These are phyloP conservation scores for Tauraco erythrolophus DNA, from an alignment of 2,113 vertebrate genomes.

Conservation along the genomic window DNA sequence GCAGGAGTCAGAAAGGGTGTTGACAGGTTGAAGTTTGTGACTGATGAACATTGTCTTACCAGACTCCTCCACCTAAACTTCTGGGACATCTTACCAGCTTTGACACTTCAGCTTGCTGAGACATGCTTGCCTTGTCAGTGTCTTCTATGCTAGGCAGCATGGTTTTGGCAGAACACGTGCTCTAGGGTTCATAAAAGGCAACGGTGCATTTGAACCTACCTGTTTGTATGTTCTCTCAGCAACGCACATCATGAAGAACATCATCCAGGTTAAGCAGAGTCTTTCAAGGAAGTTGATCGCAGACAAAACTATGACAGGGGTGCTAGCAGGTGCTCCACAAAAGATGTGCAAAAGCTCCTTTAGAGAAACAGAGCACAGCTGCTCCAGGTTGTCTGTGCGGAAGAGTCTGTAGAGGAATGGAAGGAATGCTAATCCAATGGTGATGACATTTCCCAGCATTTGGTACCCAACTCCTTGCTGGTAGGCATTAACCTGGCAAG, in stretches of 20 bases:
- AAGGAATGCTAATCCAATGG: conserved; percentile 84
- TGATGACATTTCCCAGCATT: conserved; percentile 87
- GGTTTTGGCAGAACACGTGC: too few relatives aligned
- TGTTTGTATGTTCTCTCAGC: conserved; percentile 98
- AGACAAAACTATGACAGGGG: conserved; percentile 75
- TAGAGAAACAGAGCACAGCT: conserved; percentile 76
- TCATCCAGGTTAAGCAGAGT: conserved; percentile 91
- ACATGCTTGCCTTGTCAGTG: background rate
- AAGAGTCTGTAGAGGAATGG: conserved; percentile 89
- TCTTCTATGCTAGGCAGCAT: accelerated
- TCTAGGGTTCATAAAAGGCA: background rate
- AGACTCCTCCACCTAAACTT: background rate
- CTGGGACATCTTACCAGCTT: background rate
- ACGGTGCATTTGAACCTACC: conserved; percentile 65
- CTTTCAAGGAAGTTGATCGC: conserved; percentile 89
- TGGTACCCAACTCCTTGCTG: conserved; percentile 94
- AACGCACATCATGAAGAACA: conserved; percentile 99
- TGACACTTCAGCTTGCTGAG: background rate
- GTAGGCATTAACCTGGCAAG: conserved; percentile 88
- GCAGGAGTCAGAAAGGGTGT: background rate
- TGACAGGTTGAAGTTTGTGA: background rate
- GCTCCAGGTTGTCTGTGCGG: conserved; percentile 81
- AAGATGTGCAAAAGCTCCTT: conserved; percentile 81
- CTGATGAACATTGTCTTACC: background rate
- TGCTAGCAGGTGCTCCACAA: conserved; percentile 77